Evolutionary conservation across 2,797 vertebrate species (phyloP).

Genomic region (Protonibea diacanthus): DNA sequence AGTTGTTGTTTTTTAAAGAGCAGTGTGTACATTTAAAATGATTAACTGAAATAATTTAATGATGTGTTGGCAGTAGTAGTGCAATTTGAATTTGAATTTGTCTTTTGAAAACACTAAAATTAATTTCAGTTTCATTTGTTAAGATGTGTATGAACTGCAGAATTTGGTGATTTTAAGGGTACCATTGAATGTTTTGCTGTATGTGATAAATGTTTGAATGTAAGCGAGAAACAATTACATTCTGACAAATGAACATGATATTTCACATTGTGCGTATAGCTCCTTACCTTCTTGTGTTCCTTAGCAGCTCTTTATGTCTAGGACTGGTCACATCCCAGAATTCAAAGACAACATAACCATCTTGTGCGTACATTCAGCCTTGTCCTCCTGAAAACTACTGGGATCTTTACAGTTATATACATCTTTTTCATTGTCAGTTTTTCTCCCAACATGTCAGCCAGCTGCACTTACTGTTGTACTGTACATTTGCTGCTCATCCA

Average conservation of each 20-base stretch:
- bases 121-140: not conserved
- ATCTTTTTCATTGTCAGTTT: constrained; percentile 3
- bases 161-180: not conserved
- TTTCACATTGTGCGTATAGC: not conserved
- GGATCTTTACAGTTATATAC: not conserved
- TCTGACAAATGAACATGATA: not conserved
- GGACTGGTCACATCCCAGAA: not conserved
- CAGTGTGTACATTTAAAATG: too few relatives aligned
- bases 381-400: not conserved
- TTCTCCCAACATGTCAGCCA: not conserved
- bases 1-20: too few relatives aligned
- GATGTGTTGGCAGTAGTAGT: too few relatives aligned
- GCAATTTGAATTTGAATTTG: too few relatives aligned
- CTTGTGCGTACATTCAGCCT: constrained; percentile 31
- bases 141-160: not conserved
- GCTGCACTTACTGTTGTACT: not conserved
- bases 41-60: too few relatives aligned
- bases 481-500: not conserved
- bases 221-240: not conserved
- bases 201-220: too few relatives aligned
- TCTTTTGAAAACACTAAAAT: not conserved
- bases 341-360: not conserved
- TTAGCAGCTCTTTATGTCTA: not conserved
- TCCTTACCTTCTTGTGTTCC: not conserved
- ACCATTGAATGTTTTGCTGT: not conserved